phyloP scores from a whole-genome alignment of 2,797 vertebrate species.

The Gallirallus australis region DNA sequence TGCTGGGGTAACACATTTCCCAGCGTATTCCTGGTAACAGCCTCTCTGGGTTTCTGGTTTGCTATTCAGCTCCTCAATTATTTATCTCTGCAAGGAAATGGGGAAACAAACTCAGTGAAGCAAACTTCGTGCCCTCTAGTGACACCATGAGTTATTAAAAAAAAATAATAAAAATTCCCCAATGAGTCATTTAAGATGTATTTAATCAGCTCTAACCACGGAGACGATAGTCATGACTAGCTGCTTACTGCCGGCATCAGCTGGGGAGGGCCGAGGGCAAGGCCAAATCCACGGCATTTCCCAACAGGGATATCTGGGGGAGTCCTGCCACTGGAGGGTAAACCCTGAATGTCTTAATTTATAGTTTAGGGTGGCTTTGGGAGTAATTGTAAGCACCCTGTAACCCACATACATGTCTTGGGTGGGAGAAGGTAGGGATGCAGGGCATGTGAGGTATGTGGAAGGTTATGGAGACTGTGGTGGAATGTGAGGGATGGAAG shows the following conservation, averaged over 20 bases:
- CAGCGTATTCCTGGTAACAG: neutral
- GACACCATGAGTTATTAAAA: neutral
- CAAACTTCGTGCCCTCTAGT: slow-evolving; percentile 47
- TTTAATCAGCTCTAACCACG: slow-evolving; percentile 37
- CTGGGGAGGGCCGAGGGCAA: neutral
- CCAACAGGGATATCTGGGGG: neutral
- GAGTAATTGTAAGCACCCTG: neutral
- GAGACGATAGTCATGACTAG: neutral
- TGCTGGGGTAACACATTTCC: neutral
- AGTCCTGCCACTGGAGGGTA: neutral
- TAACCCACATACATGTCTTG: neutral
- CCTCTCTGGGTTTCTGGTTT: slow-evolving; percentile 24
- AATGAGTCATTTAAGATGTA: slow-evolving; percentile 36
- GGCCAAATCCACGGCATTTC: neutral
- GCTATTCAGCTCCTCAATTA: slow-evolving; percentile 34
- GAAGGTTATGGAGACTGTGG: neutral
- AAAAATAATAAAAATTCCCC: slow-evolving; percentile 10
- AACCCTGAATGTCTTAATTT: neutral
- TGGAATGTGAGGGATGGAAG: neutral
- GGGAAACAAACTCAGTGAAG: slow-evolving; percentile 26
- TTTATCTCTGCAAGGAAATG: neutral
- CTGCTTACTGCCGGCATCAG: neutral
- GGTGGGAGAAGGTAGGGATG: neutral
- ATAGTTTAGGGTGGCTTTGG: neutral
- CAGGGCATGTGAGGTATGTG: neutral